Percentiles rank a stretch among this genome's conserved stretches.
These are phyloP conservation scores for Strix aluco DNA, from an alignment of 2,113 vertebrate genomes.

Conservation along the genomic window DNA sequence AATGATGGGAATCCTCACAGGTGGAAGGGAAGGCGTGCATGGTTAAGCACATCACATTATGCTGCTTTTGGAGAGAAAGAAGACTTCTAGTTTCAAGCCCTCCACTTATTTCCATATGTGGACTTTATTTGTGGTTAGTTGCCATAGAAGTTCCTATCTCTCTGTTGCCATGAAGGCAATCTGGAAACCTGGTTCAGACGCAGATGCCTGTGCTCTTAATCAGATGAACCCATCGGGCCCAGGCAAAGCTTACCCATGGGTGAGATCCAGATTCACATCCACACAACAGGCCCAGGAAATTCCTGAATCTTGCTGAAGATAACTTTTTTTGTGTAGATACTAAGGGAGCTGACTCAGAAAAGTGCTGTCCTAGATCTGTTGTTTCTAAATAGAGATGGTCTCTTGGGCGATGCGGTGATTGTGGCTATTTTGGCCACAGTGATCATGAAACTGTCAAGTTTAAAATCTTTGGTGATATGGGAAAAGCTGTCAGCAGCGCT, in stretches of 20 bases:
- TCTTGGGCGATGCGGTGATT: background rate
- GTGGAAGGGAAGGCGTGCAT: background rate
- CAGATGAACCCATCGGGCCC: background rate
- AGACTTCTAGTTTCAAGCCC: background rate
- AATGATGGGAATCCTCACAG: background rate
- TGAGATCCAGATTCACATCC: background rate
- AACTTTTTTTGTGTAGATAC: background rate
- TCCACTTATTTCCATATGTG: background rate
- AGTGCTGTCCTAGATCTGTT: background rate
- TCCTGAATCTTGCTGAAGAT: background rate
- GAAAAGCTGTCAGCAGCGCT: background rate
- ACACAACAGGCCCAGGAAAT: background rate
- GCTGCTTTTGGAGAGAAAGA: background rate
- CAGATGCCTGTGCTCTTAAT: background rate
- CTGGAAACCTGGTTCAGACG: background rate
- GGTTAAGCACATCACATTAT: background rate
- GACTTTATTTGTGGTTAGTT: background rate
- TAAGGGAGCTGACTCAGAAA: background rate
- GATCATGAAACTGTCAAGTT: background rate
- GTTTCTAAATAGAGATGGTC: background rate
- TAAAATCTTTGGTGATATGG: background rate
- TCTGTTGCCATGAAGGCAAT: background rate
- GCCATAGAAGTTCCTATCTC: background rate
- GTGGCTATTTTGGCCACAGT: background rate
- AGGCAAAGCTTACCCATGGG: background rate